Evolutionary conservation across 2,113 vertebrate genomes (phyloP).

Genomic region (Tamias sibiricus): DNA sequence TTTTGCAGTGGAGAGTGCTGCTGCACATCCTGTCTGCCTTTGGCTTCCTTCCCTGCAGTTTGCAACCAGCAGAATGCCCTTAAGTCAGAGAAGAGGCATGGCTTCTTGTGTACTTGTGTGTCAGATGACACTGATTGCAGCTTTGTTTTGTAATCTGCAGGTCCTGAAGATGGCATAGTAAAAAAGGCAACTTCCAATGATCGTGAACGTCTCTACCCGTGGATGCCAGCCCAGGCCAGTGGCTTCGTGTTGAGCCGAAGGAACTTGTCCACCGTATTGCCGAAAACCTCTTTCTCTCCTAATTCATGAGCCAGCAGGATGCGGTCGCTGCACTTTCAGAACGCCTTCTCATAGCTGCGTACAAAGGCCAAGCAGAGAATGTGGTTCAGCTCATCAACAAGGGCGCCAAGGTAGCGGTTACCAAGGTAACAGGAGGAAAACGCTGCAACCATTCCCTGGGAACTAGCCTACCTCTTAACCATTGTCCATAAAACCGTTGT

Average conservation of each 20-base stretch:
- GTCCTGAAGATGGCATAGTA: slow-evolving; percentile 89
- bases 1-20: background rate
- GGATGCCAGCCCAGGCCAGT: slow-evolving; percentile 78
- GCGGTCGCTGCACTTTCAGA: slow-evolving; percentile 96
- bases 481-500: slow-evolving; percentile 76
- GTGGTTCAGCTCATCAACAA: slow-evolving; percentile 99
- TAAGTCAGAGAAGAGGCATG: background rate
- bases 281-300: slow-evolving; percentile 87
- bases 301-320: slow-evolving; percentile 99
- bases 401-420: slow-evolving; percentile 97
- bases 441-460: slow-evolving; percentile 78
- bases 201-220: slow-evolving; percentile 65
- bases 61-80: background rate
- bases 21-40: background rate
- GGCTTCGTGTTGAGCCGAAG: slow-evolving; percentile 80
- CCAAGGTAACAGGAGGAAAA: slow-evolving; percentile 93
- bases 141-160: slow-evolving; percentile 85
- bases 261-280: slow-evolving; percentile 73
- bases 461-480: slow-evolving; percentile 78
- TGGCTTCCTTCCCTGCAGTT: background rate
- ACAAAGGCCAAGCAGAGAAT: slow-evolving; percentile 98
- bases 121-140: slow-evolving; percentile 72
- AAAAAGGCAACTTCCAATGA: slow-evolving; percentile 68
- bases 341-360: slow-evolving; percentile 97
- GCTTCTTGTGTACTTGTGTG: background rate